A percentile compares a stretch with the other conserved stretches of the same genome.
These are phyloP conservation scores for Vanessa atalanta DNA, from an alignment of 1,140 invertebrate genomes.

Conservation along the genomic window DNA sequence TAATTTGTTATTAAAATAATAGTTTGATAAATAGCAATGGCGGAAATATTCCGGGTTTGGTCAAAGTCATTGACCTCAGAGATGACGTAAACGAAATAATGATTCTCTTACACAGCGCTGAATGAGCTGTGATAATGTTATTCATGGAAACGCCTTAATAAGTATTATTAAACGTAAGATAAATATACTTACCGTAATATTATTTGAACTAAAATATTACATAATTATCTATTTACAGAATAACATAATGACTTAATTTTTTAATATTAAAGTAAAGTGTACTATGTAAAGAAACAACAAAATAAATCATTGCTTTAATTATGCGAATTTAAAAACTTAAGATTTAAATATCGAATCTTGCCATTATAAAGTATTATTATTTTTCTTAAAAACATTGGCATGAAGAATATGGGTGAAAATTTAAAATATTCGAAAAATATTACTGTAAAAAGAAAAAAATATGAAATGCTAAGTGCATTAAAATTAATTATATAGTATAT, in stretches of 20 bases:
- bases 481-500: too few relatives aligned
- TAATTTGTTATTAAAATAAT: background rate
- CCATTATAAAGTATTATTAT: too few relatives aligned
- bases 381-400: too few relatives aligned
- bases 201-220: background rate
- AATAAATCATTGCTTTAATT: too few relatives aligned
- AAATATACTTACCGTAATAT: conserved; percentile 17
- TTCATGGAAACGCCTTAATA: conserved; percentile 35
- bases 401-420: too few relatives aligned
- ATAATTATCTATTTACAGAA: background rate
- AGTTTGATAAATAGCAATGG: conserved; percentile 8
- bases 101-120: conserved; percentile 34
- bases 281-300: too few relatives aligned
- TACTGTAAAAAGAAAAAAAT: too few relatives aligned
- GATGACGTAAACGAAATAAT: conserved; percentile 45
- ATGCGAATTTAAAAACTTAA: too few relatives aligned
- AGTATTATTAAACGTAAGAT: conserved; percentile 25
- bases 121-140: conserved; percentile 34
- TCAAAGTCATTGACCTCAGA: conserved; percentile 36
- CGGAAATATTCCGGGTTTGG: conserved; percentile 32
- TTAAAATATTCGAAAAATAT: too few relatives aligned
- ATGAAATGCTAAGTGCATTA: too few relatives aligned
- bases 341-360: too few relatives aligned
- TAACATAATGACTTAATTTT: background rate
- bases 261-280: too few relatives aligned